phyloP scores from a whole-genome alignment of 2,888 invertebrate genomes.

The Chymomyza procnemis region DNA sequence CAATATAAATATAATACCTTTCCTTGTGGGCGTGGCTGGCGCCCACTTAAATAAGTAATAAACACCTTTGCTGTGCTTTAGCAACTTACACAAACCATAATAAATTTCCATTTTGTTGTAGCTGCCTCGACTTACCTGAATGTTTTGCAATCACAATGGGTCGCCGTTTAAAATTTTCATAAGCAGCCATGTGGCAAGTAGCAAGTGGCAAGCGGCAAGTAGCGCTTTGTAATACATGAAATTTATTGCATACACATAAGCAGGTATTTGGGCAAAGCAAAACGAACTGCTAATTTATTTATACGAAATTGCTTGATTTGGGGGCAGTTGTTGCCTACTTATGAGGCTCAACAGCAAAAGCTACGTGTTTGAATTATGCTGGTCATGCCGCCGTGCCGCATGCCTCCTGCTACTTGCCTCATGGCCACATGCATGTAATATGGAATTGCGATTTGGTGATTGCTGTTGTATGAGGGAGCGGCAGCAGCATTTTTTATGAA shows the following conservation, averaged over 20 bases:
- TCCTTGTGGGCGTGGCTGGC: constrained; percentile 23
- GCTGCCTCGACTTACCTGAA: neutral
- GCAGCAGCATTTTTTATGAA: constrained; percentile 69
- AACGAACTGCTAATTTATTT: constrained; percentile 57
- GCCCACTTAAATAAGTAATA: constrained; percentile 65
- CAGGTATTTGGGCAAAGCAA: constrained; percentile 34
- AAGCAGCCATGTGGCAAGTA: constrained; percentile 22
- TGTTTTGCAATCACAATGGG: constrained; percentile 52
- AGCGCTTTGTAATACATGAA: constrained; percentile 60
- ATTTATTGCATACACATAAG: constrained; percentile 66
- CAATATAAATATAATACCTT: neutral
- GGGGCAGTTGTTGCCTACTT: constrained; percentile 14
- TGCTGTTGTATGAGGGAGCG: constrained; percentile 55
- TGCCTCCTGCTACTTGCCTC: no score
- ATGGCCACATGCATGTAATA: neutral
- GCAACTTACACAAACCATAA: constrained; percentile 42
- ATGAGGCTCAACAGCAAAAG: constrained; percentile 27
- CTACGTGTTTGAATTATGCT: constrained; percentile 68
- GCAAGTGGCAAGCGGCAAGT: constrained; percentile 25
- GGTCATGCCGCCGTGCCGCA: constrained; percentile 45
- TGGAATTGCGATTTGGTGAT: constrained; percentile 38
- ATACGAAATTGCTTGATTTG: constrained; percentile 72
- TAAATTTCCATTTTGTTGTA: constrained; percentile 59
- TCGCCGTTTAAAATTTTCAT: constrained; percentile 65
- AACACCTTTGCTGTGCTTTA: constrained; percentile 51